Percentiles rank a stretch among this genome's conserved stretches.
phyloP scores from a whole-genome alignment of 2,888 invertebrate species.

The Macrostomum cliftonense region DNA sequence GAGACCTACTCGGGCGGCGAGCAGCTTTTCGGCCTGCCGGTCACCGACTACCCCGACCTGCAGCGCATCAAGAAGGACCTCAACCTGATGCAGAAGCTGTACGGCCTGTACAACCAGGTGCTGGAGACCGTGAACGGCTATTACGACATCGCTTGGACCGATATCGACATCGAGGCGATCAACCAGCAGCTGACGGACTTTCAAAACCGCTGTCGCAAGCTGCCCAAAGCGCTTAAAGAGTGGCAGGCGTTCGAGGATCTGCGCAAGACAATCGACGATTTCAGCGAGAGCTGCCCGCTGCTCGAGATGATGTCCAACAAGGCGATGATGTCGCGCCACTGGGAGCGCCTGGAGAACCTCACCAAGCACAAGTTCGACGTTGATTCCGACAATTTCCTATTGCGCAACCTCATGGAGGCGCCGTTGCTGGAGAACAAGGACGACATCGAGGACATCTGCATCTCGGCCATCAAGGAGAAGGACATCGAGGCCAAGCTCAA shows the following conservation, averaged over 20 bases:
- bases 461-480: slow-evolving; percentile 90
- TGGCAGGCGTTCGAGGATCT: slow-evolving; percentile 92
- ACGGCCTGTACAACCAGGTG: slow-evolving; percentile 83
- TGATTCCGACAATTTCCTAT: slow-evolving; percentile 75
- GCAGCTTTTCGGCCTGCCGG: slow-evolving; percentile 73
- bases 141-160: slow-evolving; percentile 87
- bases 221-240: slow-evolving; percentile 69
- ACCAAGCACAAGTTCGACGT: slow-evolving; percentile 72
- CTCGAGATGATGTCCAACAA: slow-evolving; percentile 87
- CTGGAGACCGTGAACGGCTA: slow-evolving; percentile 86
- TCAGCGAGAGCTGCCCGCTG: slow-evolving; percentile 87
- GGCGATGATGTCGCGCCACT: slow-evolving; percentile 87
- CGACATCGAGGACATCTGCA: slow-evolving; percentile 93
- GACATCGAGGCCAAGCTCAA: slow-evolving; percentile 87
- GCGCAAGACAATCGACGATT: slow-evolving; percentile 87
- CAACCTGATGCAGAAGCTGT: slow-evolving; percentile 80
- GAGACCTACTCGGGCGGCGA: slow-evolving; percentile 84
- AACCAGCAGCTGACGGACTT: slow-evolving; percentile 91
- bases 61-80: slow-evolving; percentile 77
- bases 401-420: slow-evolving; percentile 80
- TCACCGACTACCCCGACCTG: slow-evolving; percentile 77
- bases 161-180: slow-evolving; percentile 85
- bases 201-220: slow-evolving; percentile 79
- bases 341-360: slow-evolving; percentile 79
- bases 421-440: slow-evolving; percentile 76